These are phyloP conservation scores for Orchesellides sinensis DNA, from an alignment of 2,888 invertebrate genomes.

Conservation along the genomic window DNA sequence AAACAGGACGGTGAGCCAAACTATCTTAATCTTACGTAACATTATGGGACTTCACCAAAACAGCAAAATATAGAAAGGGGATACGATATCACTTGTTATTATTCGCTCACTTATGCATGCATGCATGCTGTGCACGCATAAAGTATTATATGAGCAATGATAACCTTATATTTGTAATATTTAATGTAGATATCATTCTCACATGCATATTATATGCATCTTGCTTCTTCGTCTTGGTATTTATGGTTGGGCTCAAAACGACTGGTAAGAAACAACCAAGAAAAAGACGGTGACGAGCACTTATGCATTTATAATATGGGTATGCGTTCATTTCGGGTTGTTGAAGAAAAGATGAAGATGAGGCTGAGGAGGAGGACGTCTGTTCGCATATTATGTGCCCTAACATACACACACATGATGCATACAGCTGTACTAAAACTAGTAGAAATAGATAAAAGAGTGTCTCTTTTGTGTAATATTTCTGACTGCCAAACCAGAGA, in stretches of 20 bases:
- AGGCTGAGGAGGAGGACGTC: slow-evolving; percentile 11
- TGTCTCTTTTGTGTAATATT: slow-evolving; percentile 6
- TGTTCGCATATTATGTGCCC: background rate
- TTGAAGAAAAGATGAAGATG: background rate
- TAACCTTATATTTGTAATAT: slow-evolving; percentile 7
- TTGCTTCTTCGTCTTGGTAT: background rate
- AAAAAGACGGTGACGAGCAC: background rate
- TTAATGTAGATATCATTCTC: no score
- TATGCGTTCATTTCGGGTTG: background rate
- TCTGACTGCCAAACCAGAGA: no score
- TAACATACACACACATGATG: background rate
- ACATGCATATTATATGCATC: background rate
- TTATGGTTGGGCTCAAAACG: background rate
- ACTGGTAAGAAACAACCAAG: background rate
- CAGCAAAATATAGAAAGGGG: no score
- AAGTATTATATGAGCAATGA: slow-evolving; percentile 13
- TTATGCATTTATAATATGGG: no score
- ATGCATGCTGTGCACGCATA: background rate
- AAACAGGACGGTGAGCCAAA: no score
- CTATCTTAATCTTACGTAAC: no score
- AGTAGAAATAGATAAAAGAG: background rate
- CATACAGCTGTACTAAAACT: no score
- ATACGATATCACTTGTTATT: slow-evolving; percentile 24
- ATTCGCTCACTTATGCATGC: background rate
- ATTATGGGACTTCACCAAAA: no score